Conservation (phyloP, 2,888 invertebrate genomes). For the Sminthurides aquaticus region DNA sequence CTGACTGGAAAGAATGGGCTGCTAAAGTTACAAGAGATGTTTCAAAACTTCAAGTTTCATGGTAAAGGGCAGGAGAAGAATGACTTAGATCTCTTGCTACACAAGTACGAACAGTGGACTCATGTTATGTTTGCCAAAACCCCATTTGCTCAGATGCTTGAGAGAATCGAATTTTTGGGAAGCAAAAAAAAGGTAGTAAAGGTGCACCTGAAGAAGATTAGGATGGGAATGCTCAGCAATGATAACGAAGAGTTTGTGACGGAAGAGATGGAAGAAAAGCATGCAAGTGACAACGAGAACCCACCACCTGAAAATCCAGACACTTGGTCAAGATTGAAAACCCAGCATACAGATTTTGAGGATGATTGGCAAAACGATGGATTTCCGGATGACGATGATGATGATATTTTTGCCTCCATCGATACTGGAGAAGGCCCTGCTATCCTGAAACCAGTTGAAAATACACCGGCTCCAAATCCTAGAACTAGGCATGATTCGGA, state of each 20-base stretch:
- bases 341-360: constrained; percentile 27
- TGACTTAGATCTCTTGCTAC: constrained; percentile 72
- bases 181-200: constrained; percentile 59
- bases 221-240: constrained; percentile 53
- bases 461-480: background rate
- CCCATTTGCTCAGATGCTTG: constrained; percentile 76
- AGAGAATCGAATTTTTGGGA: constrained; percentile 72
- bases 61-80: constrained; percentile 75
- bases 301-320: background rate
- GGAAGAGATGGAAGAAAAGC: constrained; percentile 47
- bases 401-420: constrained; percentile 12
- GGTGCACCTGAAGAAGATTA: constrained; percentile 53
- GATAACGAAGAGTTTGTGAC: constrained; percentile 47
- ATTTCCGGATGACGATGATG: constrained; percentile 46
- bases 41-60: constrained; percentile 70
- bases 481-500: background rate
- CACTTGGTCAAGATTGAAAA: background rate
- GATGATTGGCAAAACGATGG: constrained; percentile 54
- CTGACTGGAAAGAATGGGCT: constrained; percentile 74
- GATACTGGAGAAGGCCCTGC: constrained; percentile 3
- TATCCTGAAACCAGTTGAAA: background rate
- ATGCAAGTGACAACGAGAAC: background rate
- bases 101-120: constrained; percentile 84
- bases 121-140: constrained; percentile 84
- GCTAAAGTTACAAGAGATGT: constrained; percentile 67